phyloP scores from a whole-genome alignment of 2,113 vertebrate genomes.

The Urocolius indicus region DNA sequence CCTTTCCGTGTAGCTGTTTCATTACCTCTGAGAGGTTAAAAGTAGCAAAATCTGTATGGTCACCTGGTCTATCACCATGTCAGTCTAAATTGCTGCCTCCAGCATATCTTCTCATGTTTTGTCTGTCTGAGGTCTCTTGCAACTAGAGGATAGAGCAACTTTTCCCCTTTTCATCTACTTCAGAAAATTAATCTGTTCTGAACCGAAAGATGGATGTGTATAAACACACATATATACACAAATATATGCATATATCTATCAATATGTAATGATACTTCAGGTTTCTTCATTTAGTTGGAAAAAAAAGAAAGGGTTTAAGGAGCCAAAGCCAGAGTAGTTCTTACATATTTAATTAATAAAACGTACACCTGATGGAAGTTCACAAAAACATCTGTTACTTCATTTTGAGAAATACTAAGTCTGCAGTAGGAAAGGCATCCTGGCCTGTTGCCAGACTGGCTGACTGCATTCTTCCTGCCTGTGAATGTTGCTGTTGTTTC shows the following conservation, averaged over 20 bases:
- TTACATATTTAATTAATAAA: constrained; percentile 36
- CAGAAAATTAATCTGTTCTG: background rate
- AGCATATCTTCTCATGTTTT: background rate
- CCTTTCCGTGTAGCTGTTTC: background rate
- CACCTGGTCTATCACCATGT: background rate
- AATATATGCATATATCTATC: background rate
- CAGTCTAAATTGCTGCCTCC: background rate
- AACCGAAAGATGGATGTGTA: background rate
- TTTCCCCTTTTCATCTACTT: background rate
- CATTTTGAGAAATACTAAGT: constrained; percentile 23
- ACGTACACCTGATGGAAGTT: background rate
- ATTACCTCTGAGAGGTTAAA: background rate
- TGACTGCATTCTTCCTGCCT: constrained; percentile 53
- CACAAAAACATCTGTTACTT: constrained; percentile 46
- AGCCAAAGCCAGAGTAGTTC: background rate
- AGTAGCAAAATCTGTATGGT: background rate
- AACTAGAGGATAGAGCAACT: background rate
- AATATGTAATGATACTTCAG: background rate
- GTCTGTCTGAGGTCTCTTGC: background rate
- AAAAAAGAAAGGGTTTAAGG: background rate
- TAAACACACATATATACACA: background rate
- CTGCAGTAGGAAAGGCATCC: constrained; percentile 7
- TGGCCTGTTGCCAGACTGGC: constrained; percentile 3
- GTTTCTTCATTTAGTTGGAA: background rate
- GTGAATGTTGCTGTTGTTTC: constrained; percentile 3